phyloP scores from a whole-genome alignment of 2,113 vertebrate species.

The Amphiprion percula region DNA sequence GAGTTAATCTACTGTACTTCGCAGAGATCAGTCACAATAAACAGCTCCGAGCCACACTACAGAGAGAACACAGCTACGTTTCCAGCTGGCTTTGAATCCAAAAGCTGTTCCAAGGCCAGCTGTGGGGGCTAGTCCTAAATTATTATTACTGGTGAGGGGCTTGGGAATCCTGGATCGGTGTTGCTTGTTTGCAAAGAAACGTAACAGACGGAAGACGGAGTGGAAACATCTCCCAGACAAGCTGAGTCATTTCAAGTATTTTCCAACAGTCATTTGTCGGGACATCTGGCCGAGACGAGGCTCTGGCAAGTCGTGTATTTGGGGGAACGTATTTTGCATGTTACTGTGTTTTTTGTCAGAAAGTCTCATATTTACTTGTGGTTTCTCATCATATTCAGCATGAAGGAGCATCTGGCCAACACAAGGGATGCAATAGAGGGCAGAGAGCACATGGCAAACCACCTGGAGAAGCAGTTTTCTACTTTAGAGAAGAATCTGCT shows the following conservation, averaged over 20 bases:
- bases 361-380: constrained; percentile 4
- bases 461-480: constrained; percentile 79
- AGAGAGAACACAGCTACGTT: background rate
- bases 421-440: constrained; percentile 68
- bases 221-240: constrained; percentile 40
- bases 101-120: constrained; percentile 14
- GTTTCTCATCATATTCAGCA: constrained; percentile 63
- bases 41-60: constrained; percentile 10
- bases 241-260: constrained; percentile 42
- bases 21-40: background rate
- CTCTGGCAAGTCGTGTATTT: background rate
- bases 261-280: constrained; percentile 37
- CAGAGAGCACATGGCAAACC: constrained; percentile 62
- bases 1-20: background rate
- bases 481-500: constrained; percentile 78
- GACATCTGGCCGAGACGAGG: constrained; percentile 37
- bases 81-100: constrained; percentile 1
- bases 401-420: constrained; percentile 77
- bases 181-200: constrained; percentile 25
- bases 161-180: background rate
- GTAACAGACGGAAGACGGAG: constrained; percentile 11
- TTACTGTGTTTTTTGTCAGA: background rate
- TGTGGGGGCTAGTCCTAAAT: constrained; percentile 15
- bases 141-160: constrained; percentile 13
- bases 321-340: background rate